phyloP scores from a whole-genome alignment of 2,797 vertebrate genomes.

The Eremophila alpestris region DNA sequence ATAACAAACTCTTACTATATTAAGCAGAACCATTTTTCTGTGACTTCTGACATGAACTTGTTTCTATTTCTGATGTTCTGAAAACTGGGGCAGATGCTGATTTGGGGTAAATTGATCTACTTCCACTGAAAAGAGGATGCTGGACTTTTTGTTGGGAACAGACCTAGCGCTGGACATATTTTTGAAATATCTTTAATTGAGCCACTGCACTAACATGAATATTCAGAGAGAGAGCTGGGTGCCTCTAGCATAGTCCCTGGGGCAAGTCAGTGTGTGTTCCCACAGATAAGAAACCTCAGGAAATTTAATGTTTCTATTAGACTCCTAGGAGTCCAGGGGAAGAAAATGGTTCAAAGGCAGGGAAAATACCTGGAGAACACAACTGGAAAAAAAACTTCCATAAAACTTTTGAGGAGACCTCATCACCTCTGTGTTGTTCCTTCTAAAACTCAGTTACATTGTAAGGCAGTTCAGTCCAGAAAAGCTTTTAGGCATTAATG shows the following conservation, averaged over 20 bases:
- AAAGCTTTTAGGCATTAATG: neutral
- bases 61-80: conserved; percentile 50
- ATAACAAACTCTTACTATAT: neutral
- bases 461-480: neutral
- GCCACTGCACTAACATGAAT: neutral
- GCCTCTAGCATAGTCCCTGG: neutral
- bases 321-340: neutral
- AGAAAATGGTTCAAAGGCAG: neutral
- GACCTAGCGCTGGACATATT: neutral
- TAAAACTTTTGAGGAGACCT: neutral
- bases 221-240: conserved; percentile 2
- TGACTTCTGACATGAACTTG: neutral
- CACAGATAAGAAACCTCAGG: neutral
- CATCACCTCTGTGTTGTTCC: neutral
- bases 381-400: neutral
- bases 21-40: conserved; percentile 24
- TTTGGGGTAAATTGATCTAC: conserved; percentile 6
- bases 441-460: neutral
- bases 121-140: neutral
- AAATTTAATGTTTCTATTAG: conserved; percentile 17
- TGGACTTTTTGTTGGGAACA: neutral
- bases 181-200: conserved; percentile 9
- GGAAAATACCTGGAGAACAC: neutral
- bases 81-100: conserved; percentile 32
- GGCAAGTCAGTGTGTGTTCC: neutral